Conservation (phyloP, 2,888 invertebrate species). For the Hoplodrina ambigua region DNA sequence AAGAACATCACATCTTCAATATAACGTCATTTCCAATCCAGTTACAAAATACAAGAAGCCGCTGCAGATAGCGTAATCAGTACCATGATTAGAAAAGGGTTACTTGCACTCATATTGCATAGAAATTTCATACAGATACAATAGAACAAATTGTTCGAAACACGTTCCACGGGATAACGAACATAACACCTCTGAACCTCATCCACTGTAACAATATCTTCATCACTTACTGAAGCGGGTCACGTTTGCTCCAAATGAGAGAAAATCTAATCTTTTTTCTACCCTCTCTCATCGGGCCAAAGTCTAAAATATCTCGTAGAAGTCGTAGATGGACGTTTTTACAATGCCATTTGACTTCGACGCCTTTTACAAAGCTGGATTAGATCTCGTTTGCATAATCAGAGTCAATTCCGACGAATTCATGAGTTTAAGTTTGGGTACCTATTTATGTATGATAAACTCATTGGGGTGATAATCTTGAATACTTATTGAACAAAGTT, state of each 20-base stretch:
- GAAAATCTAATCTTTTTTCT: constrained; percentile 85
- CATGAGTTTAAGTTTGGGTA: constrained; percentile 66
- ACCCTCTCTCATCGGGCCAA: constrained; percentile 73
- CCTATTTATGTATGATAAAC: constrained; percentile 41
- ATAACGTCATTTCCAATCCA: background rate
- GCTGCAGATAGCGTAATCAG: constrained; percentile 1
- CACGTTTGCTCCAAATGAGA: constrained; percentile 84
- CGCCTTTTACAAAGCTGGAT: constrained; percentile 76
- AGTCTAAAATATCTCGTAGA: constrained; percentile 74
- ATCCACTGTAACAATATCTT: constrained; percentile 77
- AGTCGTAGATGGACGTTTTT: constrained; percentile 70
- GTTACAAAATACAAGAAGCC: background rate
- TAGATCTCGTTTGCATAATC: constrained; percentile 83
- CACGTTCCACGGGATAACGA: constrained; percentile 80
- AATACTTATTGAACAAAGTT: constrained; percentile 30
- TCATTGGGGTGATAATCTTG: constrained; percentile 53
- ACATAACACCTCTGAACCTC: constrained; percentile 77
- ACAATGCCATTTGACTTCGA: constrained; percentile 78
- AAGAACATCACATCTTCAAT: too few relatives aligned
- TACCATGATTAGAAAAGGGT: background rate
- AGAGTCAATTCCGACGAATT: constrained; percentile 66
- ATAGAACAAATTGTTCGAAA: constrained; percentile 77
- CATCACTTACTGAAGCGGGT: constrained; percentile 80
- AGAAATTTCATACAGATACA: constrained; percentile 69
- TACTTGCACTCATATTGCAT: constrained; percentile 44